Evolutionary conservation across 2,797 vertebrate genomes (phyloP), one percentile per base, ranked within the genome.

Genomic region (Amniataba percoides): DNA sequence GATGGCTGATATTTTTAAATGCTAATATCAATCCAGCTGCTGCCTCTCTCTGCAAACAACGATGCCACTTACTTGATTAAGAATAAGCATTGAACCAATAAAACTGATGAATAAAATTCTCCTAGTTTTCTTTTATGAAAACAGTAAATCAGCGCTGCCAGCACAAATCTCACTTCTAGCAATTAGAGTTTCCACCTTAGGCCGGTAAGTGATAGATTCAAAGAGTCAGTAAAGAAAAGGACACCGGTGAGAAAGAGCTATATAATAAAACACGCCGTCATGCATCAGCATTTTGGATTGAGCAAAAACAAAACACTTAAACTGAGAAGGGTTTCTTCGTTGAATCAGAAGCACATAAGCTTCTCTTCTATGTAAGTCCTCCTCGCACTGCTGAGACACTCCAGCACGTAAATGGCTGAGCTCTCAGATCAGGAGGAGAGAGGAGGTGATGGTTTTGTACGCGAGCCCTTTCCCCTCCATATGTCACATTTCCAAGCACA

Each of bases 281-380:
- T 63, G 51, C n/a, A 59, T 62, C 2, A 45, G 8, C 21, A 42
- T 78, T 78, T 59, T 16, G 31, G 45, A 64, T 13, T 12, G 34
- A 56, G 27, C 23, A 6, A 36, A 59, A 78, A 72, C 77, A 78
- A 70, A 81, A 52, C 78, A 67, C 75, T 87, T 61, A 18, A 45
- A 55, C 6, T n/a, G 43, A 63, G 42, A 27, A 42, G 63, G 23
- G 40, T 58, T 71, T 73, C 63, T 49, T 69, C 63, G 49, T 25
- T 4, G 21, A 62, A 36, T 69, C 19, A 34, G 11, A 18, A 68
- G 25, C n/a, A 12, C 23, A n/a, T 18, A 13, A 19, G 59, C 65
- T 25, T 71, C 56, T 52, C 53, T 23, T n/a, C 49, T 36, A 34
- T 46, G 11, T 1, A 14, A 0, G 21, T 66, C 42, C 34, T 70